Base-by-base conservation (phyloP, 2,113 vertebrate species). In the Gobio gobio region DNA sequence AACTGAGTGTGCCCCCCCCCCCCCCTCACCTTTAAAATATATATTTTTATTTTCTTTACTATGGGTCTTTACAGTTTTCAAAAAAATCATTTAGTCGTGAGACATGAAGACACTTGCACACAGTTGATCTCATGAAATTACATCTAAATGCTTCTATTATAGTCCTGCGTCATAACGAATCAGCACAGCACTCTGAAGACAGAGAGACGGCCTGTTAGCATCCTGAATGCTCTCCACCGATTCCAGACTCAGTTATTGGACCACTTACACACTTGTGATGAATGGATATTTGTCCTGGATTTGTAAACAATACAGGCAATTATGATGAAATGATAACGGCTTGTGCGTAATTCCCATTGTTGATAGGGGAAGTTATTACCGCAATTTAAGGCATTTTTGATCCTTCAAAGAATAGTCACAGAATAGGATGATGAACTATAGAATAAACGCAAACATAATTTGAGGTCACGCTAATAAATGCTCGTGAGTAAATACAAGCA, bases 251-350 rank as follows among this genome's bases (percentile, higher is more conserved):
- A 13, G 40, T 43, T 40, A 22, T 9, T 29, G 73, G 47, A 76
- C 73, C 24, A 24, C 76, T 78, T 14, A 61, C 54, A 63, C 24
- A 63, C 58, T 64, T 64, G 45, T 33, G 20, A 68, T 81, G 79
- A 68, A 81, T 54, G 61, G 18, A 49, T 66, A 54, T 54, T 81
- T 33, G 61, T 66, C 3, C 61, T 18, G 61, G 24, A 26, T 47
- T n/a, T 63, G 58, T 64, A 80, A 80, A 80, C 58, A 80, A 63
- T 47, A 29, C 40, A 47, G n/a, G 58, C 40, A 29, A 26, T 79
- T 47, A 20, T 79, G 58, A 80, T 47, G 4, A 80, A 80, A 64
- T 0, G 40, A 64, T 79, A 47, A 79, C 8, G 7, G n/a, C 58
- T 63, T 63, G 58, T 63, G n/a, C 40, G 18, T 79, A 29, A 47